These are phyloP conservation scores for Villa cingulata DNA, from an alignment of 2,888 invertebrate genomes.

Conservation along the genomic window DNA sequence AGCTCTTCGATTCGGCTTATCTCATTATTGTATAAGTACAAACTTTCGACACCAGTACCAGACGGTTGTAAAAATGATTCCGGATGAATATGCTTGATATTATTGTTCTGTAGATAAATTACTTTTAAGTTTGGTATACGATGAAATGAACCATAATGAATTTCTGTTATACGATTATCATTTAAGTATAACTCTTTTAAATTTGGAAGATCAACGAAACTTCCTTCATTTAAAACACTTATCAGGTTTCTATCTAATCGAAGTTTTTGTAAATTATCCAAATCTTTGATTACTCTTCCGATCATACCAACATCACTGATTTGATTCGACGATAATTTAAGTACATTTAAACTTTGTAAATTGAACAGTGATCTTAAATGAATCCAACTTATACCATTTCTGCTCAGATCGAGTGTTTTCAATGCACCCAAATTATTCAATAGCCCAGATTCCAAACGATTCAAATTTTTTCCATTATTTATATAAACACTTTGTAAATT, in stretches of 20 bases:
- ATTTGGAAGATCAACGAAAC: slow-evolving; percentile 63
- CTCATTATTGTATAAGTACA: slow-evolving; percentile 62
- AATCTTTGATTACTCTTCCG: slow-evolving; percentile 60
- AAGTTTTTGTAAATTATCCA: slow-evolving; percentile 55
- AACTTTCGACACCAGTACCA: slow-evolving; percentile 60
- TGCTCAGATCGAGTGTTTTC: slow-evolving; percentile 56
- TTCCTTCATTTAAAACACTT: slow-evolving; percentile 56
- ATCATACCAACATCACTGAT: slow-evolving; percentile 70
- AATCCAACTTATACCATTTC: slow-evolving; percentile 61
- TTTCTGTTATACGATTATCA: slow-evolving; percentile 58
- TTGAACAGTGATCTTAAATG: slow-evolving; percentile 59
- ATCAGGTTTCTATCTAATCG: slow-evolving; percentile 60
- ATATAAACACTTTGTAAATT: slow-evolving; percentile 61
- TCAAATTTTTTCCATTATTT: slow-evolving; percentile 52
- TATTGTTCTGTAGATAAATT: slow-evolving; percentile 64
- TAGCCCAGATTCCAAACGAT: slow-evolving; percentile 56
- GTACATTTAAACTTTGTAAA: slow-evolving; percentile 53
- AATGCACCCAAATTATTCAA: slow-evolving; percentile 56
- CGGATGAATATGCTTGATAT: slow-evolving; percentile 61
- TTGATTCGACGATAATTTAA: slow-evolving; percentile 57
- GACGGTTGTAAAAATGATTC: slow-evolving; percentile 67
- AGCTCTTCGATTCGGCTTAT: slow-evolving; percentile 62
- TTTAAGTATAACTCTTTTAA: slow-evolving; percentile 53
- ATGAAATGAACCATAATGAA: slow-evolving; percentile 69
- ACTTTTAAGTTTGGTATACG: slow-evolving; percentile 57